Conservation (phyloP, 2,888 invertebrate species). For the Meandrusa payeni region DNA sequence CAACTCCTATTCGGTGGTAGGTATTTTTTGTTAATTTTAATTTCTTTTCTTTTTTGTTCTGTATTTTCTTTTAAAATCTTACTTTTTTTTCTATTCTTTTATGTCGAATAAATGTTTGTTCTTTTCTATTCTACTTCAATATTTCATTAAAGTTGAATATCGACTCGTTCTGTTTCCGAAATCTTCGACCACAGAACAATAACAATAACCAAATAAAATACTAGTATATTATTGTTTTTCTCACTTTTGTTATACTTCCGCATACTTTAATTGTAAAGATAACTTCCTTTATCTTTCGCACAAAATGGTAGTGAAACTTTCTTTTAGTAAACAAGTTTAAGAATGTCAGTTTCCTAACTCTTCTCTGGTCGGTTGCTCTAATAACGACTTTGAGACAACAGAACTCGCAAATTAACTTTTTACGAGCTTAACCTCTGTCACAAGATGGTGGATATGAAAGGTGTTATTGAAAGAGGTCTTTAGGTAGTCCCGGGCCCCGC, state of each 20-base stretch:
- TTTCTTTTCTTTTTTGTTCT: too few species aligned
- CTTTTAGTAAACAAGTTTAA: slow-evolving; percentile 15
- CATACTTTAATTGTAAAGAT: not conserved
- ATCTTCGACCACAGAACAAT: too few species aligned
- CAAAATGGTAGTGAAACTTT: slow-evolving; percentile 8
- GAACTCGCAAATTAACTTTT: slow-evolving; percentile 3
- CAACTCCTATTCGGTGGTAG: too few species aligned
- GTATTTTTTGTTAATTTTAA: too few species aligned
- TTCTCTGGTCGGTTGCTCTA: not conserved
- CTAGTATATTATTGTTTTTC: slow-evolving; percentile 4
- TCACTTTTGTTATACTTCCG: not conserved
- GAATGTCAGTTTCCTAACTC: slow-evolving; percentile 12
- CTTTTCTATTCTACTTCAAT: too few species aligned
- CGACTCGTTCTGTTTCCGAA: too few species aligned
- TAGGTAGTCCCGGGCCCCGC: not conserved
- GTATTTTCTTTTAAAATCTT: too few species aligned
- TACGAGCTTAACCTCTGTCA: slow-evolving; percentile 12
- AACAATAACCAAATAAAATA: too few species aligned
- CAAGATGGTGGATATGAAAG: slow-evolving; percentile 3
- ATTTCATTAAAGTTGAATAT: too few species aligned
- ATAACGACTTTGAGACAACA: slow-evolving; percentile 15
- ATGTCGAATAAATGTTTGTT: too few species aligned
- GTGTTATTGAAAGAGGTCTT: not conserved
- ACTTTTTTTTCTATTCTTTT: too few species aligned
- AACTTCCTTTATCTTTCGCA: slow-evolving; percentile 6